A percentile compares a stretch with the other conserved stretches of the same genome.
These are phyloP conservation scores for Drosophila serrata DNA, from an alignment of 1,140 invertebrate genomes.

Conservation along the genomic window DNA sequence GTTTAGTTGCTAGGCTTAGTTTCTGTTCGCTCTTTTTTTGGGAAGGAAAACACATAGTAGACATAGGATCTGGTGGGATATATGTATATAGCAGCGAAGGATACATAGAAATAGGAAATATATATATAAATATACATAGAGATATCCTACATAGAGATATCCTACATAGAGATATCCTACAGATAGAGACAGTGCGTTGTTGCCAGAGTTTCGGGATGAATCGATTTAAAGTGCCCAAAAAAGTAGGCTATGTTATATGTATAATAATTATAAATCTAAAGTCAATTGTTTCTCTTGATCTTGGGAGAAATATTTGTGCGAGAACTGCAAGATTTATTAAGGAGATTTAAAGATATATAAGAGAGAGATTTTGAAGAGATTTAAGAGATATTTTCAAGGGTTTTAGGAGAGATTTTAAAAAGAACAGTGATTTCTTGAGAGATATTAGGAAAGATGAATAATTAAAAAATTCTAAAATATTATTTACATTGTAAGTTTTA, in stretches of 20 bases:
- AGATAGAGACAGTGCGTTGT: conserved; percentile 9
- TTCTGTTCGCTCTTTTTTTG: background rate
- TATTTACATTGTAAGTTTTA: background rate
- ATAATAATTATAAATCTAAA: too few relatives aligned
- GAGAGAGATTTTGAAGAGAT: background rate
- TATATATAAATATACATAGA: background rate
- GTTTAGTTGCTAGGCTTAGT: conserved; percentile 41
- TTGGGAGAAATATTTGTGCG: too few relatives aligned
- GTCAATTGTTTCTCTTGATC: too few relatives aligned
- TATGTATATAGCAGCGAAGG: conserved; percentile 2
- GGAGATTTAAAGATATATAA: background rate
- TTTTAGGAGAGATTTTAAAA: background rate
- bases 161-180: conserved; percentile 19
- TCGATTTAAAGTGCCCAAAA: background rate
- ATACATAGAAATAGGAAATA: conserved; percentile 18
- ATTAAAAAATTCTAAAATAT: background rate
- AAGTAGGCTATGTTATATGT: too few relatives aligned
- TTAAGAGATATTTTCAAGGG: background rate
- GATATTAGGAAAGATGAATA: background rate
- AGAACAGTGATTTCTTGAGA: too few relatives aligned
- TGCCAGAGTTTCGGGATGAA: background rate
- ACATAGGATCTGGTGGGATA: conserved; percentile 14
- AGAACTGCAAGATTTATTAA: too few relatives aligned
- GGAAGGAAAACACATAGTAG: conserved; percentile 1
- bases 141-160: conserved; percentile 14